These are phyloP conservation scores for Melanocharis versteri DNA, from an alignment of 2,113 vertebrate species.

Conservation along the genomic window DNA sequence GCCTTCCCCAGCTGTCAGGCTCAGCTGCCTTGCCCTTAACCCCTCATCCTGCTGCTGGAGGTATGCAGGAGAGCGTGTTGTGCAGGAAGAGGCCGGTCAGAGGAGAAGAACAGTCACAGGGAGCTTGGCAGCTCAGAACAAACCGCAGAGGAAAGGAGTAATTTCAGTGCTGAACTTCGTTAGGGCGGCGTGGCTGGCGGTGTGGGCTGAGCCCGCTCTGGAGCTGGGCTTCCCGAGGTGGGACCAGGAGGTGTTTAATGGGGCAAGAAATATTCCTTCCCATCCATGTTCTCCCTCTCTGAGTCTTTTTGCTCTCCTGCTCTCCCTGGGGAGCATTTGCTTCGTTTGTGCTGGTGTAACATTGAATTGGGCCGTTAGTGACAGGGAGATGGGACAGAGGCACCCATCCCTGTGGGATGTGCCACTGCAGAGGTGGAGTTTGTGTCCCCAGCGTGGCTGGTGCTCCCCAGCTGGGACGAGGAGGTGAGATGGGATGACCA, in stretches of 20 bases:
- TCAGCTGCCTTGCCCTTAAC: not conserved
- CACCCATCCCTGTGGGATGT: not conserved
- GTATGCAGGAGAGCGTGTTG: not conserved
- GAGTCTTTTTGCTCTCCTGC: not conserved
- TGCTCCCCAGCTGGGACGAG: not conserved
- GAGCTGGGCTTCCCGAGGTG: not conserved
- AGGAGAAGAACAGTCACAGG: not conserved
- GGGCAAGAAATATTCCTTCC: not conserved
- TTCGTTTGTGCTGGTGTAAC: fast-evolving
- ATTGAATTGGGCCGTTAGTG: not conserved
- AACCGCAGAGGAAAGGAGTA: not conserved
- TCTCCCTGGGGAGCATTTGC: not conserved
- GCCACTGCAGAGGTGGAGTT: not conserved
- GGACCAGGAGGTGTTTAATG: not conserved
- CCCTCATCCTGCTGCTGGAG: not conserved
- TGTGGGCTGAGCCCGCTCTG: not conserved
- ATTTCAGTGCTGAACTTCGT: not conserved
- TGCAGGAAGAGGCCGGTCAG: not conserved
- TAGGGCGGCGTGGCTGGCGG: fast-evolving
- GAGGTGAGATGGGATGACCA: fast-evolving
- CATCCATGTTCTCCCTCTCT: not conserved
- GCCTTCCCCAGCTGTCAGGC: not conserved
- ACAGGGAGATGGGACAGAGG: not conserved
- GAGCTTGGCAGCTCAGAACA: not conserved
- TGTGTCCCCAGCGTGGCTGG: fast-evolving